These are phyloP conservation scores for Orthosia gracilis DNA, from an alignment of 2,888 invertebrate species.

Conservation along the genomic window DNA sequence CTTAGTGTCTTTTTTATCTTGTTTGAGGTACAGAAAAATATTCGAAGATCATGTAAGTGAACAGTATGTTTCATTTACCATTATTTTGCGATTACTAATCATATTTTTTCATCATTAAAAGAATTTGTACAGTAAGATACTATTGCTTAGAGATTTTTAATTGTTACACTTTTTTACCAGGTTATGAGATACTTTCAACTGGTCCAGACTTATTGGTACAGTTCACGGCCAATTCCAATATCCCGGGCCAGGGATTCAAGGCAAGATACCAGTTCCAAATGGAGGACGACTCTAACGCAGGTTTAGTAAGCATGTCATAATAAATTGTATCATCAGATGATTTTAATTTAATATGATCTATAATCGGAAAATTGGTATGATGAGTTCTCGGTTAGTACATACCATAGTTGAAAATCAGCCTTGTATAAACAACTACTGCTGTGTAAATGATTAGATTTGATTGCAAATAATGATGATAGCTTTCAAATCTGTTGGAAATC, in stretches of 20 bases:
- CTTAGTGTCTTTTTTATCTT: conserved; percentile 10
- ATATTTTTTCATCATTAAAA: background rate
- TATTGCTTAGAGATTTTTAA: too few relatives aligned
- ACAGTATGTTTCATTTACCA: too few relatives aligned
- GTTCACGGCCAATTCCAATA: conserved; percentile 95
- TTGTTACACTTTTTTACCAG: conserved; percentile 69
- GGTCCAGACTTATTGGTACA: conserved; percentile 95
- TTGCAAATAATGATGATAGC: background rate
- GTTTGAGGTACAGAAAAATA: background rate
- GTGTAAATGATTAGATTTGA: background rate
- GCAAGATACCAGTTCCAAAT: conserved; percentile 94
- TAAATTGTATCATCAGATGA: conserved; percentile 27
- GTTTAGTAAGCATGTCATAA: conserved; percentile 84
- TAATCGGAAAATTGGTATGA: background rate
- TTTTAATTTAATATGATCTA: conserved; percentile 1
- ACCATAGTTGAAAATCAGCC: background rate
- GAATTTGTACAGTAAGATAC: background rate
- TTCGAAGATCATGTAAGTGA: too few relatives aligned
- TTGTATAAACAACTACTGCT: background rate
- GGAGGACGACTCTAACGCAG: conserved; percentile 88
- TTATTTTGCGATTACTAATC: too few relatives aligned
- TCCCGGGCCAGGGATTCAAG: conserved; percentile 95
- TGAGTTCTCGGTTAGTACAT: background rate
- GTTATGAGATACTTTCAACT: conserved; percentile 95
- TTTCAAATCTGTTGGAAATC: background rate